phyloP scores from a whole-genome alignment of 1,140 invertebrate genomes.

The Drosophila simulans region DNA sequence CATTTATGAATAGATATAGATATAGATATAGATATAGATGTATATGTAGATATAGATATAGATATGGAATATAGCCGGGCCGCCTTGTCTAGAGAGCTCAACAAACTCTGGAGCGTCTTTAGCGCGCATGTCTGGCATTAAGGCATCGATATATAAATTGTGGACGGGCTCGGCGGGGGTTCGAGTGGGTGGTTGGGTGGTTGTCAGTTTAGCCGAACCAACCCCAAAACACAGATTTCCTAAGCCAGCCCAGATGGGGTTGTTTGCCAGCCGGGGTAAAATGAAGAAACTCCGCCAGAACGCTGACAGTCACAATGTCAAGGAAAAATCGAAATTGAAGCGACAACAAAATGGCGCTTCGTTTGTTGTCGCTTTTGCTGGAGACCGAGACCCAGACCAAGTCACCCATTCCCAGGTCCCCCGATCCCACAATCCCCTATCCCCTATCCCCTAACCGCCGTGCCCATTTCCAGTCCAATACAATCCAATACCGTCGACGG shows the following conservation, averaged over 20 bases:
- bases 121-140: conserved; percentile 74
- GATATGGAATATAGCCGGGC: conserved; percentile 39
- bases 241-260: conserved; percentile 66
- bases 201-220: conserved; percentile 52
- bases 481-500: not conserved
- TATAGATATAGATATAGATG: conserved; percentile 48
- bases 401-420: not conserved
- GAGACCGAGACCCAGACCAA: conserved; percentile 18
- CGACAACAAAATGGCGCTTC: conserved; percentile 23
- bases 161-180: conserved; percentile 35
- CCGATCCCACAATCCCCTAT: not conserved
- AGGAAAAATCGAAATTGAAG: conserved; percentile 70
- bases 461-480: conserved; percentile 2
- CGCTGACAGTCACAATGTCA: conserved; percentile 72
- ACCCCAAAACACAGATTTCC: conserved; percentile 80
- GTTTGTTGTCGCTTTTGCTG: conserved; percentile 36
- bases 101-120: conserved; percentile 62
- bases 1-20: conserved; percentile 67
- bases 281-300: conserved; percentile 68
- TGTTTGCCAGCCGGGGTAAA: conserved; percentile 59
- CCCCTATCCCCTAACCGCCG: not conserved
- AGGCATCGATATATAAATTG: conserved; percentile 57
- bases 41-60: conserved; percentile 43
- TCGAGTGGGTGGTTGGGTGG: conserved; percentile 26
- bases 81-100: conserved; percentile 56